Base-by-base conservation (phyloP, 2,797 vertebrate species). In the Phataginus tricuspis region DNA sequence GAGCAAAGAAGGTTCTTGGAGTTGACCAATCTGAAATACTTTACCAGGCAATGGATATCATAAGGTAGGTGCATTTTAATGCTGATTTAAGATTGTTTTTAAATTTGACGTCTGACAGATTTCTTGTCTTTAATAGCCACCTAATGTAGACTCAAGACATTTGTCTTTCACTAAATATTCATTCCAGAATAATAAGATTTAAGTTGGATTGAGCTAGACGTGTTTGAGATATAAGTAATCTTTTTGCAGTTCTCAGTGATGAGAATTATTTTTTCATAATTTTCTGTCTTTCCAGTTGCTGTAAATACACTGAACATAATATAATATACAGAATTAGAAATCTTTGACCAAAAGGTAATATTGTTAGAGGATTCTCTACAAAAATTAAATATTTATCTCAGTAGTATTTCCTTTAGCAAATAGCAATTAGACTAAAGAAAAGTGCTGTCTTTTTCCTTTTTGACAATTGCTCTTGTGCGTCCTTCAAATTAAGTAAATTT, bases 11-110 rank as follows among this genome's bases (percentile, higher is more conserved):
- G 85, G 99, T 99, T 71, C 98, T 99, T 74, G 99, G 98, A 39
- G 99, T 99, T 0, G 99, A 99, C 98, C 99, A 99, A 55, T 99
- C 99, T 55, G 99, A 99, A 96, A 99, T 99, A 91, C 98, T 99
- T 98, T 99, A 99, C 98, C 99, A 99, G 96, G 99, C 99, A 86
- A 99, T 99, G 99, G 99, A 99, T 98, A 99, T 99, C 19, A 98
- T 99, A 97, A 99, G 99, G 99, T 99, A 97, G 98, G 98, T 93
- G 0, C 27, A 77, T 14, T 86, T 90, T 90, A 94, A 94, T 51
- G 29, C 42, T 75, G 19, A 49, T 68, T 96, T 91, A 80, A 91
- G 74, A 37, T 89, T 97, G 75, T 86, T 92, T 96, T 91, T 66
- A 82, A 84, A 92, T 63, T 75, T 90, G 39, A 80, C 53, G 45